phyloP scores from a whole-genome alignment of 2,797 vertebrate species.

The Halcyon badia region DNA sequence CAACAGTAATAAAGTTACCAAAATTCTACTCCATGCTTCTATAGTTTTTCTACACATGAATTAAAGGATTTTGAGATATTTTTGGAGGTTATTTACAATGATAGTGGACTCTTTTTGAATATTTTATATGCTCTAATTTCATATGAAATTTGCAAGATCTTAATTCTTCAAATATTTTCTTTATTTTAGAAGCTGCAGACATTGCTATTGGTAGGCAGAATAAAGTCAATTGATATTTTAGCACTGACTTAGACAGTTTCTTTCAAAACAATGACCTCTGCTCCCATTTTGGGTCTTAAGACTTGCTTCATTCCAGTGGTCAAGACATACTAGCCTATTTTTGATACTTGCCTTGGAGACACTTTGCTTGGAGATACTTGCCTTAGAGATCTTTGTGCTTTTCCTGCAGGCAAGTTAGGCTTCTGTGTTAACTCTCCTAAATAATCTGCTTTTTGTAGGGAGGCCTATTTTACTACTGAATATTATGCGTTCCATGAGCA shows the following conservation, averaged over 20 bases:
- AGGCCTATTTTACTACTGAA: background rate
- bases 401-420: background rate
- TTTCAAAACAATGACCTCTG: background rate
- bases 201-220: background rate
- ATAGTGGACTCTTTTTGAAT: background rate
- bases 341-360: background rate
- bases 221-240: background rate
- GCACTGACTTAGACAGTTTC: background rate
- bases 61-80: background rate
- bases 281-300: background rate
- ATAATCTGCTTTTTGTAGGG: background rate
- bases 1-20: background rate
- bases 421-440: background rate
- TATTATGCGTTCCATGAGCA: background rate
- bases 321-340: background rate
- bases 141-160: background rate
- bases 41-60: background rate
- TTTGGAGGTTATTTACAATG: fast-evolving
- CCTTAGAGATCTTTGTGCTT: background rate
- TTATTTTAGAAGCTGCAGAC: background rate
- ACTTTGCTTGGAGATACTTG: background rate
- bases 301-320: background rate
- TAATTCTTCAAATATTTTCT: background rate
- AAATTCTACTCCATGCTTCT: background rate
- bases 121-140: background rate